Percentiles rank a stretch among this genome's conserved stretches.
Evolutionary conservation across 2,888 invertebrate species (phyloP).

Genomic region (Polydrusus tereticollis): DNA sequence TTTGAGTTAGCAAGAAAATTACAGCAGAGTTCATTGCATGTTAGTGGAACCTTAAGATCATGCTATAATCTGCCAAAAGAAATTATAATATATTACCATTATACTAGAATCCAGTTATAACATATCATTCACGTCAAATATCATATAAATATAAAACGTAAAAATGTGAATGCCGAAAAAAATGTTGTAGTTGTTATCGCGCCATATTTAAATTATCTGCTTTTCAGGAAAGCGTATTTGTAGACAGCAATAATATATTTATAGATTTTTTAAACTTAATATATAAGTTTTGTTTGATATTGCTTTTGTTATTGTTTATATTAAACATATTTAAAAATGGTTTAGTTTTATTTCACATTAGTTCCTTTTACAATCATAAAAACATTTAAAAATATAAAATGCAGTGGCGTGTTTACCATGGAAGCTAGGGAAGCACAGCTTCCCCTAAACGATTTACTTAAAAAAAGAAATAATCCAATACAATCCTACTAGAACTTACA

Average conservation of each 20-base stretch:
- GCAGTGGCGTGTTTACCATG: too few relatives aligned
- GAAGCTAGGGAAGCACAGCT: too few relatives aligned
- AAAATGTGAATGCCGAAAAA: conserved; percentile 31
- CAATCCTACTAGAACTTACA: too few relatives aligned
- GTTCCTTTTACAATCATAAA: not conserved
- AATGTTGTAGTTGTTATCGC: conserved; percentile 37
- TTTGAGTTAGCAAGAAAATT: too few relatives aligned
- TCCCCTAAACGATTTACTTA: too few relatives aligned
- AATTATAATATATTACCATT: too few relatives aligned
- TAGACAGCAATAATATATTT: conserved; percentile 63
- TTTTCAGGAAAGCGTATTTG: conserved; percentile 54
- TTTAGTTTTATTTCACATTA: conserved; percentile 38
- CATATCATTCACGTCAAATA: conserved; percentile 56
- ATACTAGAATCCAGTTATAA: conserved; percentile 51
- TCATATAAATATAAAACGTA: conserved; percentile 46
- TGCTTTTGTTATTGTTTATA: conserved; percentile 61
- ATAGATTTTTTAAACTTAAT: conserved; percentile 58
- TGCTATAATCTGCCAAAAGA: too few relatives aligned
- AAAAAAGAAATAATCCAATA: too few relatives aligned
- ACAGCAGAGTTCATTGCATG: too few relatives aligned
- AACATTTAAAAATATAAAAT: too few relatives aligned
- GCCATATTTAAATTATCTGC: conserved; percentile 44
- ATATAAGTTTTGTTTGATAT: conserved; percentile 57
- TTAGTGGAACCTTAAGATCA: too few relatives aligned
- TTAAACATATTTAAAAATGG: conserved; percentile 54